phyloP scores from a whole-genome alignment of 2,113 vertebrate species.

The Chamaea fasciata region DNA sequence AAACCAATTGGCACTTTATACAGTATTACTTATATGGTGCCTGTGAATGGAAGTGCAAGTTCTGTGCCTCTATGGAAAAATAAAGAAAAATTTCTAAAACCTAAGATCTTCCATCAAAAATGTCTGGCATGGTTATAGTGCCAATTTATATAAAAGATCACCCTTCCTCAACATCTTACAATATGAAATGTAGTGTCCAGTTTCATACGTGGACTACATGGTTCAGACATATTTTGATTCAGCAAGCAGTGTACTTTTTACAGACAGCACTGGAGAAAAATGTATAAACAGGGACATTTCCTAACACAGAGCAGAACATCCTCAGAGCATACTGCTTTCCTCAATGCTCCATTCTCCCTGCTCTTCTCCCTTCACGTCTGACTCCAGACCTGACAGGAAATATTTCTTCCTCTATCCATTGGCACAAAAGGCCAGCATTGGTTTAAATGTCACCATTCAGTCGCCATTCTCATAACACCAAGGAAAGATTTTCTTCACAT shows the following conservation, averaged over 20 bases:
- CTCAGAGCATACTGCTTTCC: background rate
- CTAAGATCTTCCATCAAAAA: background rate
- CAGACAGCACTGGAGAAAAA: background rate
- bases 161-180: background rate
- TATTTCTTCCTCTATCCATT: background rate
- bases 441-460: background rate
- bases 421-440: background rate
- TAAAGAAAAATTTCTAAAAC: background rate
- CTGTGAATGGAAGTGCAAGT: background rate
- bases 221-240: background rate
- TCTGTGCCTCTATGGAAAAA: background rate
- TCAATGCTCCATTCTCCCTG: background rate
- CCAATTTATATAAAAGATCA: background rate
- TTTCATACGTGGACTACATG: background rate
- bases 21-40: background rate
- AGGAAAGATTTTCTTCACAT: background rate
- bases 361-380: background rate
- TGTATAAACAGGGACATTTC: background rate
- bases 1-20: background rate
- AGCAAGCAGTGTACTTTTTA: background rate
- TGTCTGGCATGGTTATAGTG: background rate
- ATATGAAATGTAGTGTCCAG: background rate
- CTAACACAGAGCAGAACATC: background rate
- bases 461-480: background rate
- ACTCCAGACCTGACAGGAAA: background rate